Evolutionary conservation across 2,113 vertebrate species (phyloP), one percentile per base, ranked within the genome.

Genomic region (Eurypyga helias): DNA sequence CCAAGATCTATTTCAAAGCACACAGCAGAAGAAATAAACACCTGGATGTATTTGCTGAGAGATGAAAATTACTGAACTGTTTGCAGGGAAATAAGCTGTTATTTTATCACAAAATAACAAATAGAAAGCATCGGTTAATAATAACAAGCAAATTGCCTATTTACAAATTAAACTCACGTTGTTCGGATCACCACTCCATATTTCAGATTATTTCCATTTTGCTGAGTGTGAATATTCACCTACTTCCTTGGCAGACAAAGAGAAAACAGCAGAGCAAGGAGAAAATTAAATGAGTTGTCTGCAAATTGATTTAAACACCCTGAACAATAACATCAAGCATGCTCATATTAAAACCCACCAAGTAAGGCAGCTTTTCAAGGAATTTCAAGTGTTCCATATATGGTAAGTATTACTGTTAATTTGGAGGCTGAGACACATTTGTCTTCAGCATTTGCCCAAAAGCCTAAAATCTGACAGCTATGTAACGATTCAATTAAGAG

Each of bases 341-440:
- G 61, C 73, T 26, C 5, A 33, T 60, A 90, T 41, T 41, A 75
- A 88, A 92, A 86, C 62, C 46, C 2, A 76, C 14, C 13, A 89
- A 82, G 28, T 26, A 66, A 95, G 43, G 33, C 70, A 85, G 17
- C 34, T 85, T 80, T 90, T 62, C 33, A 52, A 82, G 66, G 36
- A 69, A 31, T 90, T 75, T 75, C 57, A 90, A 33, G 45, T 46
- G 78, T 36, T 69, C 38, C 49, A 16, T 51, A 73, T 70, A 61
- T 17, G 90, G 85, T 93, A 94, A 96, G 95, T 94, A 96, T 61
- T 66, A 34, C 36, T 81, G 33, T 51, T 70, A 80, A 60, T 72
- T 52, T 82, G 87, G 38, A 79, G 9, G 15, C 36, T 60, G 48
- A 89, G 43, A 89, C 8, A 51, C 29, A 75, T 87, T 29, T 51